phyloP scores from a whole-genome alignment of 2,888 invertebrate species.

The Panzeria rudis region DNA sequence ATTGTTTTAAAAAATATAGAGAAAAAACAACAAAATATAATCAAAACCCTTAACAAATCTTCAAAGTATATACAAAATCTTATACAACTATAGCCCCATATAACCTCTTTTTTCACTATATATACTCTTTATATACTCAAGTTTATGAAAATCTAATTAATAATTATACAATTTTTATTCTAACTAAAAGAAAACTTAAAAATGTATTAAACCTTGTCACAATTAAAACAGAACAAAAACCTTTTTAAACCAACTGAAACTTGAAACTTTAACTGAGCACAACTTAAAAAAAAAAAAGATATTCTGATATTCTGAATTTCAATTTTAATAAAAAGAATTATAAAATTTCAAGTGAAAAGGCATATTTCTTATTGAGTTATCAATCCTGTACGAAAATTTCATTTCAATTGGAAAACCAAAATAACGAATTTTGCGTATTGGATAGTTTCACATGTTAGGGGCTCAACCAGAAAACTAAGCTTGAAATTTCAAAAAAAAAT shows the following conservation, averaged over 20 bases:
- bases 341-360: background rate
- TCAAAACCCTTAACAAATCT: conserved; percentile 43
- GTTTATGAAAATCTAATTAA: conserved; percentile 29
- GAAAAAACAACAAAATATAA: conserved; percentile 35
- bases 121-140: conserved; percentile 58
- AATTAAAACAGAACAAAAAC: conserved; percentile 43
- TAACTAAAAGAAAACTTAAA: conserved; percentile 32
- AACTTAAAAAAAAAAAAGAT: conserved; percentile 48
- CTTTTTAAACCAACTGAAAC: conserved; percentile 39
- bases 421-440: no score
- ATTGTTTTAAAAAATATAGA: conserved; percentile 13
- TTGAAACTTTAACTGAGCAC: conserved; percentile 66
- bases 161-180: conserved; percentile 23
- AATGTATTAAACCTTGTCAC: conserved; percentile 68
- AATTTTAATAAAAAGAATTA: background rate
- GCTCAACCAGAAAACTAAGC: no score
- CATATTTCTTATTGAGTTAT: no score
- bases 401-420: no score
- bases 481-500: conserved; percentile 25
- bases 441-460: no score
- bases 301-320: conserved; percentile 44
- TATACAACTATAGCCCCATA: conserved; percentile 53
- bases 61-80: conserved; percentile 61
- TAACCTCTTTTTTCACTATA: conserved; percentile 55
- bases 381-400: no score